Base-by-base conservation (phyloP, 1,140 invertebrate genomes). In the Aphidius gifuensis region DNA sequence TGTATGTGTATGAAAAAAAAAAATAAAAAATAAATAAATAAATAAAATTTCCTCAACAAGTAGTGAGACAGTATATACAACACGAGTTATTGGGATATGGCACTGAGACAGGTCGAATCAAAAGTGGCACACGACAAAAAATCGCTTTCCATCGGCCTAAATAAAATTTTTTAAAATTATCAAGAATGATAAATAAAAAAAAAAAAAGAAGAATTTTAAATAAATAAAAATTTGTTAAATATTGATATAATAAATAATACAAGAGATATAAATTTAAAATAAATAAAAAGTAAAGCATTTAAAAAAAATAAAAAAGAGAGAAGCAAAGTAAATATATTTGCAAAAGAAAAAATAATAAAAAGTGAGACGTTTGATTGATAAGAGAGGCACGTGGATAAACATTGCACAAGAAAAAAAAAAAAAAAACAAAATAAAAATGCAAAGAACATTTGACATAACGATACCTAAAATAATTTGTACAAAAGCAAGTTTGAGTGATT, bases 381-480 rank as follows among this genome's bases (percentile, higher is more conserved):
- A 49, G 4, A 49, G 4, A 16, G 7, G 16, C 23, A 49, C 47
- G 23, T 21, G 47, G 11, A 21, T 16, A 23, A 11, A 40, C 7
- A 54, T 32, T 3, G 38, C 51, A 7, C 2, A 11, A 50, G 5
- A 50, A 21, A 21, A 7, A 21, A 32, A 8, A 9, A 49, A 6
- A 21, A 49, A 49, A 16, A 21, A 49, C 2, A 49, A n/a, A 49
- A 16, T 21, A 60, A 69, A 67, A 65, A 76, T 77, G 74, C 74
- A 74, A 64, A 66, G 71, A 38, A 70, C 69, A 48, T 70, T 65
- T 58, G 67, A 72, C 50, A 67, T 70, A 57, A 70, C 72, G 58
- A 74, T 77, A 66, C 75, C 75, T 39, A 72, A 67, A 61, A 76
- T 78, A 55, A 69, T 78, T 23, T 78, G 68, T 54, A 76, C 75